Evolutionary conservation across 2,797 vertebrate species (phyloP).

Genomic region (Oreonectes daqikongensis): DNA sequence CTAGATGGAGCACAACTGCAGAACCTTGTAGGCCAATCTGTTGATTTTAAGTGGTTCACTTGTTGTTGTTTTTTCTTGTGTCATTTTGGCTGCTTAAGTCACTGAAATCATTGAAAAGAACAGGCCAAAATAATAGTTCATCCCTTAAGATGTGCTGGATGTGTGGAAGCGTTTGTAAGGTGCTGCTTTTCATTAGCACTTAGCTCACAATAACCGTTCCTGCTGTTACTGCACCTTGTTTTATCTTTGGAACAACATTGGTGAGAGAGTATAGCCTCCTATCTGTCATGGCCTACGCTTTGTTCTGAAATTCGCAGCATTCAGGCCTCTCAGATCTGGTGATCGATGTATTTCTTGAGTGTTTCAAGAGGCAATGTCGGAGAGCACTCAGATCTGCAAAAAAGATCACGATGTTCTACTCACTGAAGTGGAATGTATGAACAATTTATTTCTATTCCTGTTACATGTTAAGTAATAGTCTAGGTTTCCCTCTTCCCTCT

Average conservation of each 20-base stretch:
- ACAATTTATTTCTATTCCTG: slow-evolving; percentile 44
- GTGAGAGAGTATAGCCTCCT: slow-evolving; percentile 24
- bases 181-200: slow-evolving; percentile 55
- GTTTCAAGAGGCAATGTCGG: slow-evolving; percentile 19
- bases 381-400: slow-evolving; percentile 24
- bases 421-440: slow-evolving; percentile 28
- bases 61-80: slow-evolving; percentile 8
- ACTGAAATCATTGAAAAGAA: neutral
- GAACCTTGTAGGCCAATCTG: slow-evolving; percentile 45
- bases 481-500: slow-evolving; percentile 32
- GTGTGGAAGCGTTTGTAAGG: slow-evolving; percentile 39
- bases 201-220: slow-evolving; percentile 38
- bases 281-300: slow-evolving; percentile 23
- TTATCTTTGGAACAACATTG: slow-evolving; percentile 49
- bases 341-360: slow-evolving; percentile 41
- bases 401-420: slow-evolving; percentile 37
- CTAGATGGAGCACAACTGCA: slow-evolving; percentile 64
- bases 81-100: neutral
- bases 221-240: slow-evolving; percentile 45
- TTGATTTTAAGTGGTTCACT: slow-evolving; percentile 51
- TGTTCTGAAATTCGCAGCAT: slow-evolving; percentile 48
- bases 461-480: slow-evolving; percentile 42
- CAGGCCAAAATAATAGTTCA: slow-evolving; percentile 29
- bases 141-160: slow-evolving; percentile 46
- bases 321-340: slow-evolving; percentile 63